Evolutionary conservation across 2,113 vertebrate species (phyloP), one percentile per base, ranked within the genome.

Genomic region (Dasyprocta punctata): DNA sequence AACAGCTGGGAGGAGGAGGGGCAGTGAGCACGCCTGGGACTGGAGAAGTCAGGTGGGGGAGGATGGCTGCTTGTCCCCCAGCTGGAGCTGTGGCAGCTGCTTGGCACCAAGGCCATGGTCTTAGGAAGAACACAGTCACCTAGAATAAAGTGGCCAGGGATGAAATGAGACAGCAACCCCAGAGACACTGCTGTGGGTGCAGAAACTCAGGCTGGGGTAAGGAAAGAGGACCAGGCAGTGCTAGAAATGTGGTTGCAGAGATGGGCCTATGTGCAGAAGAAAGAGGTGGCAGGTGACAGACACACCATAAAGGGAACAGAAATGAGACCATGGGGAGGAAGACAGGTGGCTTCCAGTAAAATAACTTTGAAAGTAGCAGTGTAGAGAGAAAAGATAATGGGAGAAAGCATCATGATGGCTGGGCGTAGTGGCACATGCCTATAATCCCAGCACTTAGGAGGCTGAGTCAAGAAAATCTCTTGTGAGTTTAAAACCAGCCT

Each of bases 1-100:
- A 96, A 95, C 98, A 98, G 98, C 98, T 98, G 98, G 92, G 96
- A 61, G 95, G 97, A 95, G 97, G 97, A 93, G 85, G 97, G 71
- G 85, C 26, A 7, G 16, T 4, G 58, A 78, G 44, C 14, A 28
- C 71, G 82, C 77, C 80, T 36, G 61, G n/a, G 60, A 77, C 9
- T 60, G 36, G 83, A 19, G 78, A 16, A 81, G 58, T 78, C 83
- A 78, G 84, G 36, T 54, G 28, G 9, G 65, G 36, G 61, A 61
- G 61, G 63, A 82, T 19, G 10, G 41, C 52, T 36, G 28, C 52
- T 30, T 8, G 3, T 41, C 28, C 1, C 4, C 36, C 19, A 12
- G 54, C 12, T 3, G 22, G 78, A 36, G 36, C 81, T 9, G 17
- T 81, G 96, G 88, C 90, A 67, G 47, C 38, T 24, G 80, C 92